A percentile compares a stretch with the other conserved stretches of the same genome.
Conservation (phyloP, 2,797 vertebrate genomes). For the Diceros bicornis region DNA sequence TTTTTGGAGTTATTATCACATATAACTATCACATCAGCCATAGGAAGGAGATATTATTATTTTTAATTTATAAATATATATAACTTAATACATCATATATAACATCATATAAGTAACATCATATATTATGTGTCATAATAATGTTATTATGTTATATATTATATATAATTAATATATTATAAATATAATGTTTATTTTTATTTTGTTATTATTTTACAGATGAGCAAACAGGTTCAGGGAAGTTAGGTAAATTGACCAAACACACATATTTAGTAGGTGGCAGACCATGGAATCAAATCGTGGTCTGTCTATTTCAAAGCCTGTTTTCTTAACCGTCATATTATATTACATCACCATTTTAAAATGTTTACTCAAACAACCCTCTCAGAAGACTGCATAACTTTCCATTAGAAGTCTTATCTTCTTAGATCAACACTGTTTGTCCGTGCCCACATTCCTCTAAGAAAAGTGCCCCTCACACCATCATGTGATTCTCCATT, state of each 20-base stretch:
- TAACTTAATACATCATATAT: neutral
- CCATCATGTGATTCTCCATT: rapidly evolving
- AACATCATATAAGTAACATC: neutral
- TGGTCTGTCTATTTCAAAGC: neutral
- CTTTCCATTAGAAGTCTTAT: neutral
- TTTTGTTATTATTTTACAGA: neutral
- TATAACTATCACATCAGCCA: neutral
- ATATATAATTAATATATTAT: neutral
- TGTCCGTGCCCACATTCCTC: neutral
- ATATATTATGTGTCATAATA: neutral
- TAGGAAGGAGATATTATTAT: neutral
- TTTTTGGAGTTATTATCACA: neutral
- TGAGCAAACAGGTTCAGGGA: neutral
- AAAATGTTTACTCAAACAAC: neutral
- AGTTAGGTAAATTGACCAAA: neutral
- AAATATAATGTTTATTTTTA: neutral
- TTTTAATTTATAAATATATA: neutral
- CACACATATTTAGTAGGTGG: neutral
- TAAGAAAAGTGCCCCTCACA: too few species aligned
- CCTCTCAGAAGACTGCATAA: neutral
- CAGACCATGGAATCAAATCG: neutral
- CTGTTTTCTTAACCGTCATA: neutral
- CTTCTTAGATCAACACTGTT: neutral
- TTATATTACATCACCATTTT: neutral
- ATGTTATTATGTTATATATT: too few species aligned